Conservation (phyloP, 2,113 vertebrate species). For the Ictalurus punctatus region DNA sequence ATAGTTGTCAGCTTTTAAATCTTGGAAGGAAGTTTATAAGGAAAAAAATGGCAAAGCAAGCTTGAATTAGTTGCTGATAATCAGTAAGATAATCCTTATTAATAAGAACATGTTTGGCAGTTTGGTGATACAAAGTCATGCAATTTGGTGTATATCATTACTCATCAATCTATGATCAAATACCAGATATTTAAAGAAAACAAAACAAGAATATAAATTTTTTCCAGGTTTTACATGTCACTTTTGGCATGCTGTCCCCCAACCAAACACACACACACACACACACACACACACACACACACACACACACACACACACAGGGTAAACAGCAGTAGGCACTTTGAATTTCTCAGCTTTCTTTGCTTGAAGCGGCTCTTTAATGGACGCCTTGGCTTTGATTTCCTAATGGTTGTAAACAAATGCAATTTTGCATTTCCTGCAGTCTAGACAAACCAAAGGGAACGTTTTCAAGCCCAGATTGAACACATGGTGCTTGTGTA, state of each 20-base stretch:
- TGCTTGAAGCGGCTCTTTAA: slow-evolving; percentile 56
- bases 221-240: not conserved
- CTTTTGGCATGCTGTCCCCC: not conserved
- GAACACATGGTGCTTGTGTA: slow-evolving; percentile 52
- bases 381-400: slow-evolving; percentile 58
- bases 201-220: not conserved
- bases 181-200: not conserved
- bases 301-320: not conserved
- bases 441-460: slow-evolving; percentile 69
- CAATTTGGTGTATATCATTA: not conserved
- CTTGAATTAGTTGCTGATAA: not conserved
- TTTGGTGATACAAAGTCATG: not conserved
- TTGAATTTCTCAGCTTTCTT: slow-evolving; percentile 48
- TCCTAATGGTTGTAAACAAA: slow-evolving; percentile 68
- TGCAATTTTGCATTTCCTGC: slow-evolving; percentile 71
- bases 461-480: slow-evolving; percentile 31
- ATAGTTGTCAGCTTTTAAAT: not conserved
- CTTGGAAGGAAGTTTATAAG: not conserved
- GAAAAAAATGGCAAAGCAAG: not conserved
- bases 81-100: not conserved
- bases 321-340: slow-evolving; percentile 40
- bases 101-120: not conserved
- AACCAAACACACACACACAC: too few relatives aligned
- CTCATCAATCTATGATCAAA: not conserved
- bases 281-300: too few relatives aligned